Evolutionary conservation across 2,797 vertebrate species (phyloP).

Genomic region (Helarctos malayanus): DNA sequence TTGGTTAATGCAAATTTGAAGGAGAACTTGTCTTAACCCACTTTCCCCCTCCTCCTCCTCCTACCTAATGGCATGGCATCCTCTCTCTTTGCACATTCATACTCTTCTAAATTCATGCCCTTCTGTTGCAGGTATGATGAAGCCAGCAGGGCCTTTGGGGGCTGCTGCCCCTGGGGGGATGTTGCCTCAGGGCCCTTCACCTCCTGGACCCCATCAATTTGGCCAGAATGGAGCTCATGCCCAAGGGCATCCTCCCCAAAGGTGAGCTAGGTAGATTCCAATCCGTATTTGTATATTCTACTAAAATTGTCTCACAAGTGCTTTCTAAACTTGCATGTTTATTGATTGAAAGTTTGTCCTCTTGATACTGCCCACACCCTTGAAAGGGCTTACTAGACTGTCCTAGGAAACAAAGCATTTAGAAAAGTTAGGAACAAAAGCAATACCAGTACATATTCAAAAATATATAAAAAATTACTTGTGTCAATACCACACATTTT

Average conservation of each 20-base stretch:
- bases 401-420: neutral
- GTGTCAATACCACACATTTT: neutral
- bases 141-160: constrained; percentile 87
- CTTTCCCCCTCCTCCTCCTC: neutral
- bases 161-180: constrained; percentile 87
- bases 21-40: neutral
- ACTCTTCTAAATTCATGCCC: neutral
- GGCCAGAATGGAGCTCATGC: constrained; percentile 91
- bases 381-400: neutral
- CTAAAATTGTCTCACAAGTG: neutral
- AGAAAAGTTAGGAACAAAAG: neutral
- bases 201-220: constrained; percentile 88
- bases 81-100: neutral
- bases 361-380: neutral
- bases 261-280: constrained; percentile 88
- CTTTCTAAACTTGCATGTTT: neutral
- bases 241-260: constrained; percentile 89
- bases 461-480: neutral
- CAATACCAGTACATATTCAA: neutral
- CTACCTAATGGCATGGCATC: neutral
- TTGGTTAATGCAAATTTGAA: neutral
- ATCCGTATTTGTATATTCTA: too few species aligned
- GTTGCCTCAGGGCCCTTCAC: constrained; percentile 85
- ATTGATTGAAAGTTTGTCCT: constrained; percentile 31
- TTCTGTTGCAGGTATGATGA: constrained; percentile 87